Percentiles rank a stretch among this genome's conserved stretches.
Conservation (phyloP, 2,888 invertebrate genomes). For the Chironomus tentans region DNA sequence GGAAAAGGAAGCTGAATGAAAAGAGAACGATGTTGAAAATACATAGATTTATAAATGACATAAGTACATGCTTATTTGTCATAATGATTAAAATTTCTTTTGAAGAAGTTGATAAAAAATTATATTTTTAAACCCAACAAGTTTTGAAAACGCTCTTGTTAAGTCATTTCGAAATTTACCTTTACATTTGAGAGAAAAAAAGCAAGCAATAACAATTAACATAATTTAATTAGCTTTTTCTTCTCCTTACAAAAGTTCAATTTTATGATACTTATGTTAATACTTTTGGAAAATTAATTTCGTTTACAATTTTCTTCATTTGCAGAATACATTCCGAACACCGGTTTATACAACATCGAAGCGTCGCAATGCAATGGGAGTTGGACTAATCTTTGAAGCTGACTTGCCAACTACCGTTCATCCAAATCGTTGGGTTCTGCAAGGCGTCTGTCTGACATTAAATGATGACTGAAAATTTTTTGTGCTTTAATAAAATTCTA, state of each 20-base stretch:
- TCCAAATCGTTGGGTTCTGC: slow-evolving; percentile 79
- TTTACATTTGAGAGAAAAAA: too few relatives aligned
- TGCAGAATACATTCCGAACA: slow-evolving; percentile 73
- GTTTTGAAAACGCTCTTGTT: too few relatives aligned
- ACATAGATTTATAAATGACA: too few relatives aligned
- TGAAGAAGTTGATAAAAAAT: too few relatives aligned
- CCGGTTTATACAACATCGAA: slow-evolving; percentile 86
- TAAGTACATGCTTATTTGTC: too few relatives aligned
- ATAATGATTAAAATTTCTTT: too few relatives aligned
- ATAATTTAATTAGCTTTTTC: background rate
- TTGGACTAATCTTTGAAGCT: slow-evolving; percentile 83
- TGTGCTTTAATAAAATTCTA: too few relatives aligned
- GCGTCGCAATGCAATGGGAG: slow-evolving; percentile 83
- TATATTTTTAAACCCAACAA: too few relatives aligned
- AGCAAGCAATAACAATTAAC: too few relatives aligned
- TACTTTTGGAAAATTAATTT: too few relatives aligned
- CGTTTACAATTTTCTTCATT: background rate
- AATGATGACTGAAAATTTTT: slow-evolving; percentile 60
- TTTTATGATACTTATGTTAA: background rate
- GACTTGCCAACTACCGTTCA: slow-evolving; percentile 76
- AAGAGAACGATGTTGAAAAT: background rate
- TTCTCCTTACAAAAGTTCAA: background rate
- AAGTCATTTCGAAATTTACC: too few relatives aligned
- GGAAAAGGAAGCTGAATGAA: background rate
- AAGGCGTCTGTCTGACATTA: slow-evolving; percentile 79